These are phyloP conservation scores for Ostrea edulis DNA, from an alignment of 1,140 invertebrate species.

Conservation along the genomic window DNA sequence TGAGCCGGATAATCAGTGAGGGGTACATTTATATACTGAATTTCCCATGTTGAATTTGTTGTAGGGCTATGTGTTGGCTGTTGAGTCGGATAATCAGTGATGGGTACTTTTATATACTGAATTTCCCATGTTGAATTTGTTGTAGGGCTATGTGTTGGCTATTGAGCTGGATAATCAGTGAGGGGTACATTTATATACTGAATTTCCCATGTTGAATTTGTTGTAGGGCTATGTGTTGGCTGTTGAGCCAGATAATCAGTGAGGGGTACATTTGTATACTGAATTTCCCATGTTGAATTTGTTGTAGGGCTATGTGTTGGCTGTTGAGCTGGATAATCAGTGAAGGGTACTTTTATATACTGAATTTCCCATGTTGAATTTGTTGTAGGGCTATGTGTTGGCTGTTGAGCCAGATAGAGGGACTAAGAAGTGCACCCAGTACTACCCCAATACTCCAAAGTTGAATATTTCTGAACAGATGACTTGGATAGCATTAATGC, in stretches of 20 bases:
- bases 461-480: neutral
- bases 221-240: neutral
- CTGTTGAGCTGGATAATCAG: too few relatives aligned
- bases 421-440: constrained; percentile 8
- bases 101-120: neutral
- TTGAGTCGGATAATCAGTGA: neutral
- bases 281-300: neutral
- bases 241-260: too few relatives aligned
- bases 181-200: neutral
- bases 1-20: neutral
- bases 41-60: neutral
- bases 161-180: constrained; percentile 21
- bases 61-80: constrained; percentile 36
- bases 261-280: neutral
- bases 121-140: neutral
- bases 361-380: neutral
- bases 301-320: neutral
- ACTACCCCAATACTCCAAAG: constrained; percentile 3
- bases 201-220: too few relatives aligned
- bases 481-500: constrained; percentile 42
- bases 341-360: neutral
- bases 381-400: constrained; percentile 43
- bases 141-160: constrained; percentile 36
- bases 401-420: constrained; percentile 6
- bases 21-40: neutral